Evolutionary conservation across 92 coral and sea anemone genomes (phyloP), one percentile per base, ranked within the genome.

Genomic region (Porites divaricata): DNA sequence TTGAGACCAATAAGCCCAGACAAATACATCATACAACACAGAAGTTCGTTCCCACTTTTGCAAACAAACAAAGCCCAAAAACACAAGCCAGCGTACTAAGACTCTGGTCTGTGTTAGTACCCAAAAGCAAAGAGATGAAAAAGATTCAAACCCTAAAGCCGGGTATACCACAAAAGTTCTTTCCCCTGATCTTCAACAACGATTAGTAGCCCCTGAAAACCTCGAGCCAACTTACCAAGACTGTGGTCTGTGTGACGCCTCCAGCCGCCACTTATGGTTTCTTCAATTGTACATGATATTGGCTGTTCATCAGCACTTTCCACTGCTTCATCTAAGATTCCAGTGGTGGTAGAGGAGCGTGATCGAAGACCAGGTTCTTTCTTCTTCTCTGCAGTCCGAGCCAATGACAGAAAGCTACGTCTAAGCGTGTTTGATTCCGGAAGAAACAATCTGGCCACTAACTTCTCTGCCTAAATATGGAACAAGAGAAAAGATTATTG

Each of bases 371-470:
- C 90, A 68, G 83, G 89, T 19, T 77, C 76, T 58, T 65, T 90
- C 57, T 80, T 89, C 77, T 86, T 88, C 73, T 90, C 94, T 4
- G 89, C 4, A 23, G 81, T 89, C 68, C 94, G 93, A 53, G 97
- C 97, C 54, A 97, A 90, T 35, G 97, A 95, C 74, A 97, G 89
- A 28, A 97, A 81, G 79, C 99, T 97, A 5, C 99, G 98, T 28
- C 98, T 95, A 15, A 97, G 87, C 23, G 99, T 97, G 87, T 93
- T 93, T 6, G 95, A 92, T 53, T 97, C 99, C 67, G 98, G 99
- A 72, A 97, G 82, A 86, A 92, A 91, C 82, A 93, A 61, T 80
- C 99, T 90, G 28, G 97, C 99, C 9, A 97, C 92, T 54, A 97
- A 83, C 80, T 95, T 93, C 87, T 97, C 99, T 63, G 94, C 97